A percentile compares a stretch with the other conserved stretches of the same genome.
Evolutionary conservation across 2,113 vertebrate species (phyloP).

Genomic region (Delphinus delphis): DNA sequence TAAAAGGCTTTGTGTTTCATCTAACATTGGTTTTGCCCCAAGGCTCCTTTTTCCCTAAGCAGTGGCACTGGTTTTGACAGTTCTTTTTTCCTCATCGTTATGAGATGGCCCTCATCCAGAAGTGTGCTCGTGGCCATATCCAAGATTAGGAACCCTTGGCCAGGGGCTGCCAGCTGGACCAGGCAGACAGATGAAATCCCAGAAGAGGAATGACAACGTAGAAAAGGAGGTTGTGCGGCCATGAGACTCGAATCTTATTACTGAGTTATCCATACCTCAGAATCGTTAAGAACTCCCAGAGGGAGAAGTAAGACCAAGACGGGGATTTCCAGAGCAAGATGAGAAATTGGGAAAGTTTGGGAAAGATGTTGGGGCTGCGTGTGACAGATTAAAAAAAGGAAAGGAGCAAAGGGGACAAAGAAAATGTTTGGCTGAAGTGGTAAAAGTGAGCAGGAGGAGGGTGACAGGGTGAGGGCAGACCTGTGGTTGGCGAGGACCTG

Average conservation of each 20-base stretch:
- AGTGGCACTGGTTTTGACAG: slow-evolving; percentile 3
- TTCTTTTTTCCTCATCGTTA: slow-evolving; percentile 31
- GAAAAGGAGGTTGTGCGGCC: background rate
- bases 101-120: slow-evolving; percentile 55
- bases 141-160: slow-evolving; percentile 24
- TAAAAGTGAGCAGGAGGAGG: background rate
- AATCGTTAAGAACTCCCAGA: background rate
- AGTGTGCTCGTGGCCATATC: background rate
- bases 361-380: background rate
- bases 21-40: slow-evolving; percentile 53
- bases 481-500: background rate
- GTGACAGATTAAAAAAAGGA: background rate
- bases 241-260: background rate
- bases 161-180: background rate
- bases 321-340: slow-evolving; percentile 29
- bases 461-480: background rate
- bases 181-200: slow-evolving; percentile 10
- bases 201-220: background rate
- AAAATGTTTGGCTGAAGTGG: background rate
- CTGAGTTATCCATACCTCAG: background rate
- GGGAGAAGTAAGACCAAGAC: background rate
- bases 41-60: slow-evolving; percentile 18
- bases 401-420: background rate
- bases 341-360: background rate
- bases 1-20: slow-evolving; percentile 29